A percentile compares a stretch with the other conserved stretches of the same genome.
These are phyloP conservation scores for Okamejei kenojei DNA, from an alignment of 2,797 vertebrate species.

Conservation along the genomic window DNA sequence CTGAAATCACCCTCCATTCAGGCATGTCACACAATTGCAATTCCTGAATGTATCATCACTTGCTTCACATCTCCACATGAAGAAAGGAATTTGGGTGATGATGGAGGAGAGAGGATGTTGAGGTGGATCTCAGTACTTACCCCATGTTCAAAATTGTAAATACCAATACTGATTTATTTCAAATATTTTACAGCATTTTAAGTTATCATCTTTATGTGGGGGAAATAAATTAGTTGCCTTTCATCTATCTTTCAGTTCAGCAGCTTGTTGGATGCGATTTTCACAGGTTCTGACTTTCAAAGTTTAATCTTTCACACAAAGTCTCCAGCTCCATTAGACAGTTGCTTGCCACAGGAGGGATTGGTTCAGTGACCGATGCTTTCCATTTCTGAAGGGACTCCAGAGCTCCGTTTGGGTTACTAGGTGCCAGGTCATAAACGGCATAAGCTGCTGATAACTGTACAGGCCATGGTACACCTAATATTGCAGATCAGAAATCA, in stretches of 20 bases:
- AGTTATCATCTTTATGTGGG: neutral
- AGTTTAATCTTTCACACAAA: conserved; percentile 52
- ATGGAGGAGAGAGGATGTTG: neutral
- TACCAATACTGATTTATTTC: neutral
- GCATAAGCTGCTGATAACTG: conserved; percentile 83
- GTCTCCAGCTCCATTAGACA: conserved; percentile 69
- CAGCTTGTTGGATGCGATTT: neutral
- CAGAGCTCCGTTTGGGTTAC: conserved; percentile 70
- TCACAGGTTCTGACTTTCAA: neutral
- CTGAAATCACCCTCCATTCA: neutral
- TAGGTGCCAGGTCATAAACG: conserved; percentile 77
- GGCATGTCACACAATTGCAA: neutral
- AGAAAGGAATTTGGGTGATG: neutral
- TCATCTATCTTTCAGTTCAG: neutral
- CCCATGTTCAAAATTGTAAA: neutral
- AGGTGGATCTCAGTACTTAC: neutral
- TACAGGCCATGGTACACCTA: conserved; percentile 82
- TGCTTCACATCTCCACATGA: neutral
- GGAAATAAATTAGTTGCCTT: neutral
- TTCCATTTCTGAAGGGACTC: conserved; percentile 72
- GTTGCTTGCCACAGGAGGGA: conserved; percentile 68
- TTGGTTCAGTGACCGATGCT: conserved; percentile 49
- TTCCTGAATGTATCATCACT: neutral
- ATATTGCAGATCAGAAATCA: conserved; percentile 32
- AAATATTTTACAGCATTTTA: neutral